Base-by-base conservation (phyloP, 1,140 invertebrate species). In the Bombus sibiricus region DNA sequence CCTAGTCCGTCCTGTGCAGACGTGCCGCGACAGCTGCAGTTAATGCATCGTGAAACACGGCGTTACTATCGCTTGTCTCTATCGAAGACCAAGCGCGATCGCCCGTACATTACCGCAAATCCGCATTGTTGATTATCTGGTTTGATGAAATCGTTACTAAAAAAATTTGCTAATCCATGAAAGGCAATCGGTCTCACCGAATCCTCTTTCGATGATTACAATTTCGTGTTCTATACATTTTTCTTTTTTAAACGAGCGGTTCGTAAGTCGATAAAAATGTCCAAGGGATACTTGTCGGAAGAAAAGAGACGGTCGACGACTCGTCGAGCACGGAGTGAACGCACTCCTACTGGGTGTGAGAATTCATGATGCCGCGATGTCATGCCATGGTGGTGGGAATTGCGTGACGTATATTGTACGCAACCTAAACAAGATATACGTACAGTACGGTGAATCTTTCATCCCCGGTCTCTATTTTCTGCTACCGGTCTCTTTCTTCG, bases 21-120 rank as follows among this genome's bases (percentile, higher is more conserved):
- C 86, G 88, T 84, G 86, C 64, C 81, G 87, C 91, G 92, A 92
- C 93, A 95, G 94, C 93, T 94, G 94, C 93, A 92, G 91, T 93
- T 95, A 94, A 95, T 95, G 93, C 92, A 92, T 93, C 91, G 88
- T 59, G 84, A 87, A 87, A 91, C 89, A 93, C 89, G 90, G 76
- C 90, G 68, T 91, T 91, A 87, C 89, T 86, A 89, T 89, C 90
- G 86, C 75, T 83, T 80, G 88, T 78, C 85, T 85, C 88, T 84
- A 90, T 88, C 87, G 83, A 77, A 77, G 76, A 90, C 90, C 87
- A 83, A 88, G 89, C 81, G 84, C 79, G 87, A 90, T 91, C 89
- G 73, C 57, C 62, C 76, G 39, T 85, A 64, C 43, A 75, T 57
- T 37, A 86, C 69, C 85, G 81, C 89, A 81, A 86, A 86, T 89